Base-by-base conservation (phyloP, 1,140 invertebrate species). In the Alviniconcha marisindica region DNA sequence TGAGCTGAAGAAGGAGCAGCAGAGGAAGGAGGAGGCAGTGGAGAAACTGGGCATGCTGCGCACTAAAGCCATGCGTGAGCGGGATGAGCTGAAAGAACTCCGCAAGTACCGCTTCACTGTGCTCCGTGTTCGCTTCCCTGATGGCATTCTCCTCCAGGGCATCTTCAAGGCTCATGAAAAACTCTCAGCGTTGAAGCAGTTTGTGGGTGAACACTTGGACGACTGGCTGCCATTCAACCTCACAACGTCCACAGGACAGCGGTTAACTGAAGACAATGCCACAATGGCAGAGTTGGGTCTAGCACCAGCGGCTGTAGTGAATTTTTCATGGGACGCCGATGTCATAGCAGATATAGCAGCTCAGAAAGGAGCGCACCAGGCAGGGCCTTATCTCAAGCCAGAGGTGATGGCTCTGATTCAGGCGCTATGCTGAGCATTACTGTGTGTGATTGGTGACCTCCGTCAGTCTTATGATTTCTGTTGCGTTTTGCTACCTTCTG, bases 21-120 rank as follows among this genome's bases (percentile, higher is more conserved):
- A 96, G 89, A 89, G 95, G 33, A 78, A 89, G 71, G 87, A 90
- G 31, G 96, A 97, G 92, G 95, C 95, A 40, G 94, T 96, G 24
- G 97, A 98, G 90, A 96, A 95, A 89, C 95, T 95, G 87, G 95
- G 96, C 88, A 96, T 97, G 94, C 92, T 99, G 2, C 94, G 96
- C 80, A 99, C 98, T 0, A 98, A 97, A 94, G 97, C 97, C 0
- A 98, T 98, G 96, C 92, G 97, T 21, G 97, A 98, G 92, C 96
- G 96, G 88, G 96, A 98, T 74, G 97, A 97, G 91, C 91, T 95
- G 82, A 93, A 96, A 77, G 96, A 96, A 90, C 94, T 96, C 87
- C 94, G 95, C 80, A 96, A 96, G 92, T 99, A 98, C 91, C 96
- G 96, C 88, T 99, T 96, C 90, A 95, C 96, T 10, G 93, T 98